Evolutionary conservation across 2,888 invertebrate genomes (phyloP), one percentile per base, ranked within the genome.

Genomic region (Malthinus seriepunctatus): DNA sequence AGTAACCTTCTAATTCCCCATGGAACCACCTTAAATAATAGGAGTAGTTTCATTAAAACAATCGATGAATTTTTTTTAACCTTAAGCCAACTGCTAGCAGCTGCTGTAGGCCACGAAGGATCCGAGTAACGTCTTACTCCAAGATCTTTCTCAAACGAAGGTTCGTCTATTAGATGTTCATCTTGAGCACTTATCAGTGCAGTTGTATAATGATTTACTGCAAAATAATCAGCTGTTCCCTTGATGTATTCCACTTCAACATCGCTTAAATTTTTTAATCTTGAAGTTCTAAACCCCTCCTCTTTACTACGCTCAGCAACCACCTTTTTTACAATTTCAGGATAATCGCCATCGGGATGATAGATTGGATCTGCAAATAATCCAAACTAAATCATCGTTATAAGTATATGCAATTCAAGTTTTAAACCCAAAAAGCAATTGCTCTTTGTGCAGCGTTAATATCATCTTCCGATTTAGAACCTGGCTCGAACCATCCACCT

Each of bases 401-500:
- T 39, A 10, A 39, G 3, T 15, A 32, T 39, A 50, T n/a, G 6
- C 10, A 4, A n/a, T 3, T 49, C 1, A 23, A 23, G 10, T 76
- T 79, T 73, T n/a, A n/a, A 65, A 85, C 85, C 68, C 79, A 78
- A 78, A 85, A 83, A 67, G 83, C 80, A 38, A 80, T 73, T 66
- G 80, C 82, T 67, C 79, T 73, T 63, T 88, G 84, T 0, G 85
- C 85, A 6, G 88, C 88, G 66, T 82, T 81, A 38, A 79, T 79
- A 70, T 88, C 81, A 42, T 78, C 79, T 70, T 88, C 87, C 49
- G 78, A 79, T 0, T 74, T 69, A 0, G 82, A 78, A 51, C 81
- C 82, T 1, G 88, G 85, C 71, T 86, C 83, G 12, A 83, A 84
- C 83, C 85, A 87, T 39, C 83, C 82, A 0, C 82, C 81, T 68